Percentiles rank a stretch among this genome's conserved stretches.
Evolutionary conservation across 2,113 vertebrate genomes (phyloP).

Genomic region (Hiodon alosoides): DNA sequence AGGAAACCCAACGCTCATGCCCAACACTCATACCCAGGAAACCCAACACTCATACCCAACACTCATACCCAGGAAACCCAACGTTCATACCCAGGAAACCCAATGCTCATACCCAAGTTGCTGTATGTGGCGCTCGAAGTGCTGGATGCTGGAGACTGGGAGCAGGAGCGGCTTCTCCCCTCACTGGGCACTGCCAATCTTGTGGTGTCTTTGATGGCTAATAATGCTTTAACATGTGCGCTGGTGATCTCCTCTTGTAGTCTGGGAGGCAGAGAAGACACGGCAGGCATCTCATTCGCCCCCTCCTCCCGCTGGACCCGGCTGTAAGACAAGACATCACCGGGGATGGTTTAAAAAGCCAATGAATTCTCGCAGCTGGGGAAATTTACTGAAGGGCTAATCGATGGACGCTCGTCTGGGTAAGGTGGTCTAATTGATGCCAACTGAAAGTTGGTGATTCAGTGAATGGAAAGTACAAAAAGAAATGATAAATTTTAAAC

Average conservation of each 20-base stretch:
- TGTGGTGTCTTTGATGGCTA: slow-evolving; percentile 26
- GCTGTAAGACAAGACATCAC: slow-evolving; percentile 49
- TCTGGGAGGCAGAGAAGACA: not conserved
- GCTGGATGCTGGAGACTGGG: slow-evolving; percentile 42
- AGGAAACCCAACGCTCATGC: too few species aligned
- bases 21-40: too few species aligned
- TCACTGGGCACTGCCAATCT: slow-evolving; percentile 42
- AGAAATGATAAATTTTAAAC: too few species aligned
- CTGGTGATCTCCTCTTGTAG: slow-evolving; percentile 42
- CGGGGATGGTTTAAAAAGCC: not conserved
- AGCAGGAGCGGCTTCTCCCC: slow-evolving; percentile 21
- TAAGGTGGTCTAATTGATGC: too few species aligned
- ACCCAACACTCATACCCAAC: too few species aligned
- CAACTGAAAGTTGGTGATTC: too few species aligned
- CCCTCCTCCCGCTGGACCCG: slow-evolving; percentile 49
- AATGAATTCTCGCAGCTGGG: too few species aligned
- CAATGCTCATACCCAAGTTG: slow-evolving; percentile 61
- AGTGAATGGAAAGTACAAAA: too few species aligned
- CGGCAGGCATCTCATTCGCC: slow-evolving; percentile 42
- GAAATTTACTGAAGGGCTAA: too few species aligned
- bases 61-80: too few species aligned
- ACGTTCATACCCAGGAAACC: too few species aligned
- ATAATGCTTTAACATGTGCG: slow-evolving; percentile 26
- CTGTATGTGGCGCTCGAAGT: slow-evolving; percentile 68
- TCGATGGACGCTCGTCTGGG: too few species aligned